A percentile compares a stretch with the other conserved stretches of the same genome.
phyloP scores from a whole-genome alignment of 1,140 invertebrate genomes.

The Drosophila repleta region DNA sequence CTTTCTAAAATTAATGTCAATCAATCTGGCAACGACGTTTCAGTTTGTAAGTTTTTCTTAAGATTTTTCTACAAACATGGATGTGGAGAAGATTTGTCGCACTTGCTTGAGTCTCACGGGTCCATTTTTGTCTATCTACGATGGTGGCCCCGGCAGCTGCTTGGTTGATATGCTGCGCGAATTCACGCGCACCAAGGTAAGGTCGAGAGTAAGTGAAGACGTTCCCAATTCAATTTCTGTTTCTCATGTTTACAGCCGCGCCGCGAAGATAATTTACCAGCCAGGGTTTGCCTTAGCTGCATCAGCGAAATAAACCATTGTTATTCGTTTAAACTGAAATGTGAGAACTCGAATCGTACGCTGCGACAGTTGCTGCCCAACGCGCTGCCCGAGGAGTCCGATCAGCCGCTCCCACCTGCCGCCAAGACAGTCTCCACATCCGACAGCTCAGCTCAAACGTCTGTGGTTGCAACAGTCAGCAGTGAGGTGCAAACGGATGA shows the following conservation, averaged over 20 bases:
- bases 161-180: constrained; percentile 73
- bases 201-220: not conserved
- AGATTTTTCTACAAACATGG: constrained; percentile 56
- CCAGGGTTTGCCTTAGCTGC: constrained; percentile 71
- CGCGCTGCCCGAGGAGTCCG: constrained; percentile 58
- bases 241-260: constrained; percentile 48
- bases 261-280: constrained; percentile 65
- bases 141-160: constrained; percentile 57
- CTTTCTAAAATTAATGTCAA: not conserved
- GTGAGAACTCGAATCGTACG: constrained; percentile 73
- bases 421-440: constrained; percentile 27
- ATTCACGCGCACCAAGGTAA: constrained; percentile 71
- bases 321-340: constrained; percentile 78
- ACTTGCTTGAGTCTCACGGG: constrained; percentile 66
- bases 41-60: constrained; percentile 29
- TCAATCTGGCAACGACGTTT: constrained; percentile 16
- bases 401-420: constrained; percentile 1
- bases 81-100: constrained; percentile 79
- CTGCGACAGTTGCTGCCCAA: constrained; percentile 72
- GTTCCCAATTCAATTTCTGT: not conserved
- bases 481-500: constrained; percentile 47
- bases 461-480: constrained; percentile 12
- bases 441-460: constrained; percentile 52
- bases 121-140: constrained; percentile 74
- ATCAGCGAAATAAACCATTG: constrained; percentile 79